Base-by-base conservation (phyloP, 2,797 vertebrate genomes). In the Menidia menidia region DNA sequence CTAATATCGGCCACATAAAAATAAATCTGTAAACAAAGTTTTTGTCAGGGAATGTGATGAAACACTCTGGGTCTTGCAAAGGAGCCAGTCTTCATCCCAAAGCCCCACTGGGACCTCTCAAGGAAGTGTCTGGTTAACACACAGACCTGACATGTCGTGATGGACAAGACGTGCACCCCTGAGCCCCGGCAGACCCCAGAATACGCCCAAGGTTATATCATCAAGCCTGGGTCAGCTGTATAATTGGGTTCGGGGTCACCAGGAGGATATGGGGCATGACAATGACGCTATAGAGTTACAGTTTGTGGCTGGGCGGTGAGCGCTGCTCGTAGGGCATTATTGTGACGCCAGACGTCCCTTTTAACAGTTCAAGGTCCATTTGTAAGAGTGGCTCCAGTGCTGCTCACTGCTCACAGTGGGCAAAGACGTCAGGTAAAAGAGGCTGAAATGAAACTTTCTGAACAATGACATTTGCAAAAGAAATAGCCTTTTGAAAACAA, bases 41-140 rank as follows among this genome's bases (percentile, higher is more conserved):
- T 67, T 31, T 18, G 16, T 45, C 57, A 61, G 18, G 47, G 43
- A 47, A 70, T 25, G 64, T 70, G 68, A n/a, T 83, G 52, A 75
- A 81, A 83, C 53, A 39, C 45, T 58, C 65, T 48, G 47, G 68
- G 41, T 6, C 42, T 60, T 45, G 55, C 63, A 74, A 73, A 48
- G 68, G 75, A 88, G 80, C 65, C 82, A 62, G 68, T 77, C 62
- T 82, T 86, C 69, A 80, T 73, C 63, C 41, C 11, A 53, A 60
- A 54, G 48, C 75, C 84, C 90, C 90, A 78, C 39, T 69, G 91
- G 91, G 87, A 90, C 81, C 82, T 87, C 88, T 92, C 89, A 89
- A 88, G 93, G 90, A 94, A 94, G 90, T 92, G 90, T 90, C 94
- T 94, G 92, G 87, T 94, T 94, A 93, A 91, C 88, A 42, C 89